Base-by-base conservation (phyloP, 2,113 vertebrate genomes). In the Aleadryas rufinucha region DNA sequence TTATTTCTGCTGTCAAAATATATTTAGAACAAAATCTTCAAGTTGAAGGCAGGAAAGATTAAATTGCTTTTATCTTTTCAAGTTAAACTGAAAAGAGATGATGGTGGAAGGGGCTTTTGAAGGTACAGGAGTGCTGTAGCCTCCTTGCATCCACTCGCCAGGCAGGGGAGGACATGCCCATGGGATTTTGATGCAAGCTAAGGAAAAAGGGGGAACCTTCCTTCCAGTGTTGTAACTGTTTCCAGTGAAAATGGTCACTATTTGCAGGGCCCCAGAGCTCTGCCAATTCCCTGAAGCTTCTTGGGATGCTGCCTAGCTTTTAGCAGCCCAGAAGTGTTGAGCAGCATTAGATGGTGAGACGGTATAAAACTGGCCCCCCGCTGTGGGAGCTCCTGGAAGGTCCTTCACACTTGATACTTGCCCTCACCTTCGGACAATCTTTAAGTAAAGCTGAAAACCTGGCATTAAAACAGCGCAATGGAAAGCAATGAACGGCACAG, bases 1-100 rank as follows among this genome's bases (percentile, higher is more conserved):
- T 96, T 93, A 92, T 94, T 96, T 95, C 72, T 92, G 71, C 93
- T 96, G 96, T 96, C 95, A 94, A 87, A 96, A 93, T 92, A 87
- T 60, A 88, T 96, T 94, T 92, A 57, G 95, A 86, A 84, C 20
- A 84, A 94, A 96, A 94, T 49, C 72, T 71, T 94, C 49, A 92
- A 93, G 83, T 56, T 2, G 8, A 94, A 93, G 64, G 71, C 87
- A 90, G 83, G 76, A 93, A 75, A 84, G 79, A 77, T 87, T 93
- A 96, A 93, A 93, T 74, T 96, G 72, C n/a, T 93, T 45, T 71
- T 90, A 86, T 82, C 60, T 89, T 81, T 87, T 78, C 76, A 88
- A 94, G 78, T 90, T 94, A 88, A 93, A 60, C 64, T 92, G 90
- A 70, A 63, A 90, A 66, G 63, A 88, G 56, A 90, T 77, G 56